These are phyloP conservation scores for Nasonia longicornis DNA, from an alignment of 1,140 invertebrate species.

Conservation along the genomic window DNA sequence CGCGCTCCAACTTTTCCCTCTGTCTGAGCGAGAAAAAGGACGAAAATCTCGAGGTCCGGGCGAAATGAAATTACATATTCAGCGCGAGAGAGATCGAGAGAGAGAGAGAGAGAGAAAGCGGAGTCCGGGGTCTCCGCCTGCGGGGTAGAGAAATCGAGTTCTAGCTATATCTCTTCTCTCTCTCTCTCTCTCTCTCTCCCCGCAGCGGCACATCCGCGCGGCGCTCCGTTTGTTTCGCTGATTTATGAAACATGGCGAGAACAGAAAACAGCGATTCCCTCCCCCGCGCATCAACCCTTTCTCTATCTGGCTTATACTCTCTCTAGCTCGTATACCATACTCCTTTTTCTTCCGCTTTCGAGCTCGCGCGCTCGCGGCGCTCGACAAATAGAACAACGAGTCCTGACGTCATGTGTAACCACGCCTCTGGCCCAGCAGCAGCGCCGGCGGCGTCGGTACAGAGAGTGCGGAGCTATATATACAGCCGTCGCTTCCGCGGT, in stretches of 20 bases:
- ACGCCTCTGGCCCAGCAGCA: slow-evolving; percentile 52
- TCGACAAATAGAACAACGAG: slow-evolving; percentile 60
- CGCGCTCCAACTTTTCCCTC: not conserved
- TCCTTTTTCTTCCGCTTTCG: slow-evolving; percentile 37
- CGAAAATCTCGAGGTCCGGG: slow-evolving; percentile 5
- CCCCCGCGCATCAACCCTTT: slow-evolving; percentile 40
- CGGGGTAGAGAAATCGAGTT: slow-evolving; percentile 53
- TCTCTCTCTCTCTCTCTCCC: not conserved
- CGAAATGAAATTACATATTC: slow-evolving; percentile 61
- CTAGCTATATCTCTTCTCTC: not conserved
- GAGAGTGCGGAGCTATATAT: too few species aligned
- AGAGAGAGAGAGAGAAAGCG: slow-evolving; percentile 12
- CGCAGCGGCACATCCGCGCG: slow-evolving; percentile 33
- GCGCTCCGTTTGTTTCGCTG: slow-evolving; percentile 65
- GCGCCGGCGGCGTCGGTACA: not conserved
- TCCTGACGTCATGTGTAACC: slow-evolving; percentile 63
- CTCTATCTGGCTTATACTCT: slow-evolving; percentile 35
- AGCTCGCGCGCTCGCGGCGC: slow-evolving; percentile 28
- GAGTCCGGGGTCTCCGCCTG: slow-evolving; percentile 10
- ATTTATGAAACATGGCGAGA: slow-evolving; percentile 66
- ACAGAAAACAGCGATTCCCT: slow-evolving; percentile 60
- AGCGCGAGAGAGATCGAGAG: slow-evolving; percentile 37
- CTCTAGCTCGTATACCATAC: not conserved
- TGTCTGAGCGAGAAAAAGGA: not conserved
- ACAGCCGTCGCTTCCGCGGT: too few species aligned